These are phyloP conservation scores for Promerops cafer DNA, from an alignment of 2,113 vertebrate species.

Conservation along the genomic window DNA sequence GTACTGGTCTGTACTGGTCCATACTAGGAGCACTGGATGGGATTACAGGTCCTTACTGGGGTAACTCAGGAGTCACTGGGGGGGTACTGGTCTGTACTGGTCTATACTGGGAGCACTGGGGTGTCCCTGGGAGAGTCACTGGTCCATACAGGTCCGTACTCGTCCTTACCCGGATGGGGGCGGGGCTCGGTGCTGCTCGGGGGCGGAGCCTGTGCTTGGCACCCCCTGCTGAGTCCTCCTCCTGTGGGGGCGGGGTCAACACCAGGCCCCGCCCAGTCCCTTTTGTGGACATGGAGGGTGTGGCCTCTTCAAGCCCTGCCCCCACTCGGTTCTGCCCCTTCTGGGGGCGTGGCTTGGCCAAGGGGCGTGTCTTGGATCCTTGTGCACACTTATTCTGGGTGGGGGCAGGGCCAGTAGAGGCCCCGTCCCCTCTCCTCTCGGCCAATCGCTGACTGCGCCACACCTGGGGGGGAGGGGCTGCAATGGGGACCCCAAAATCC, in stretches of 20 bases:
- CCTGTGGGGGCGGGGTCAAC: accelerated
- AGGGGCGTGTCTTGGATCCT: accelerated
- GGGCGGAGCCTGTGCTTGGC: background rate
- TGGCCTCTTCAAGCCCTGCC: accelerated
- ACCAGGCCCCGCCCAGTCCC: accelerated
- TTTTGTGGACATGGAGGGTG: accelerated
- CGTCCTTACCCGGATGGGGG: background rate
- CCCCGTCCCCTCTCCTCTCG: background rate
- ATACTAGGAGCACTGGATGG: too few relatives aligned
- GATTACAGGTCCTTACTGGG: too few relatives aligned
- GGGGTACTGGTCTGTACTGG: accelerated
- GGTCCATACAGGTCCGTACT: accelerated
- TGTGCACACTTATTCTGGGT: accelerated
- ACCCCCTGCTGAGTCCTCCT: background rate
- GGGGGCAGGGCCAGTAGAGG: accelerated
- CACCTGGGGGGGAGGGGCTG: background rate
- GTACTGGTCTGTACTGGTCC: background rate
- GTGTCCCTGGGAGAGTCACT: too few relatives aligned
- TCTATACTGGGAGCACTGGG: too few relatives aligned
- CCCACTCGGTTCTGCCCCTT: accelerated
- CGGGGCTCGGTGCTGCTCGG: accelerated
- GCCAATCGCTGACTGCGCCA: background rate
- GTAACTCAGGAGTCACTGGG: too few relatives aligned
- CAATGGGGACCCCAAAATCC: background rate
- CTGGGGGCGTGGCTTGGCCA: accelerated